Conservation (phyloP, 1,140 invertebrate species). For the Drosophila leontia region DNA sequence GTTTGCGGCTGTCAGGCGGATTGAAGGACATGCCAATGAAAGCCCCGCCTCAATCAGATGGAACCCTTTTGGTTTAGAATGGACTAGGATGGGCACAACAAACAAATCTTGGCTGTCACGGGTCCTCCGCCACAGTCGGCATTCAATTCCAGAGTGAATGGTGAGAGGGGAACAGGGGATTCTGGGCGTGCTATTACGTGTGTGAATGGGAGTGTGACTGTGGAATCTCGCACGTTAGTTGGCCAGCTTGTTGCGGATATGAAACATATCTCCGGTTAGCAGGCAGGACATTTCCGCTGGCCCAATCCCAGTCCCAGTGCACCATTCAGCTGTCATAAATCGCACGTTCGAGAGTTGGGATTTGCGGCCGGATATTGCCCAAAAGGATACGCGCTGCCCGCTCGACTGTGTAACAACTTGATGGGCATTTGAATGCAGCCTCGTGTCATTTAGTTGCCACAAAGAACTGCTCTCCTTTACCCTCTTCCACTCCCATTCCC, state of each 20-base stretch:
- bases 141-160: slow-evolving; percentile 61
- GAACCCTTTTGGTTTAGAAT: slow-evolving; percentile 53
- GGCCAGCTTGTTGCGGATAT: slow-evolving; percentile 75
- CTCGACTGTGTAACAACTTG: slow-evolving; percentile 73
- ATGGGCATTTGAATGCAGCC: slow-evolving; percentile 77
- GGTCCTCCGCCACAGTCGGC: slow-evolving; percentile 34
- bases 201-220: slow-evolving; percentile 5
- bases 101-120: slow-evolving; percentile 79
- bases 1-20: slow-evolving; percentile 51
- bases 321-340: slow-evolving; percentile 77
- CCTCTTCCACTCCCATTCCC: neutral
- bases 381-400: slow-evolving; percentile 66
- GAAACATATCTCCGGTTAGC: slow-evolving; percentile 84
- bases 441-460: slow-evolving; percentile 63
- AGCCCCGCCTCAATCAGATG: slow-evolving; percentile 55
- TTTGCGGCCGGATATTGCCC: slow-evolving; percentile 79
- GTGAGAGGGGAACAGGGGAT: neutral
- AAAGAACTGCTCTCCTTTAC: slow-evolving; percentile 25
- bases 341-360: slow-evolving; percentile 58
- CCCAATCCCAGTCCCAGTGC: slow-evolving; percentile 7
- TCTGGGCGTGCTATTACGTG: slow-evolving; percentile 11
- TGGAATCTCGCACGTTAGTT: slow-evolving; percentile 48
- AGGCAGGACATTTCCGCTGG: slow-evolving; percentile 82
- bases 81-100: slow-evolving; percentile 29
- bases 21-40: slow-evolving; percentile 57